A percentile compares a stretch with the other conserved stretches of the same genome.
These are phyloP conservation scores for Trachymyrmex septentrionalis DNA, from an alignment of 1,140 invertebrate genomes.

Conservation along the genomic window DNA sequence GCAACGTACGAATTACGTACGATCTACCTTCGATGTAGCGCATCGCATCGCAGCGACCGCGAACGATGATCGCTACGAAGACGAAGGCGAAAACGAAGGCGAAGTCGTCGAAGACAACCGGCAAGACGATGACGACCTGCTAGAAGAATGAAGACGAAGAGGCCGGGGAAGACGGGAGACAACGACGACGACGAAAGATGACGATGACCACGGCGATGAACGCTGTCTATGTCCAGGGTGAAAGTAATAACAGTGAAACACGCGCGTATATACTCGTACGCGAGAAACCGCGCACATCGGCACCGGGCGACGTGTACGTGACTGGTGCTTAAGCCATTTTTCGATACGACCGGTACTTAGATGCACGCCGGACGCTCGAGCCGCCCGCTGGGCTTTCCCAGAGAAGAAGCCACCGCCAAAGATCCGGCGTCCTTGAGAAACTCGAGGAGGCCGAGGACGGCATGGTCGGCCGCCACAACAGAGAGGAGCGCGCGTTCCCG, in stretches of 20 bases:
- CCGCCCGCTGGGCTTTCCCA: constrained; percentile 74
- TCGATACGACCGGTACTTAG: constrained; percentile 80
- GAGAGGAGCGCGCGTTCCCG: background rate
- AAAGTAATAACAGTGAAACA: constrained; percentile 85
- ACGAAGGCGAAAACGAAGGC: constrained; percentile 12
- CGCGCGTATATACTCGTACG: constrained; percentile 55
- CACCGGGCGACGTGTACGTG: constrained; percentile 76
- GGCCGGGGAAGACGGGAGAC: constrained; percentile 16
- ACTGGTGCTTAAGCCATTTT: constrained; percentile 82
- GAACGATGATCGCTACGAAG: background rate
- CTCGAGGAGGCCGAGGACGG: constrained; percentile 71
- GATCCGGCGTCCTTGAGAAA: constrained; percentile 73
- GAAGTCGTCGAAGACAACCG: background rate
- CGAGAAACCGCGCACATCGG: constrained; percentile 53
- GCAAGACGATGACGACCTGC: constrained; percentile 1
- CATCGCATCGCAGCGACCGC: constrained; percentile 30
- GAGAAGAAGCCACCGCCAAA: constrained; percentile 70
- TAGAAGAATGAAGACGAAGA: constrained; percentile 27
- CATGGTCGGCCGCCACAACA: constrained; percentile 34
- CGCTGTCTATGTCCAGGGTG: constrained; percentile 68
- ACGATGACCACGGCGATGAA: constrained; percentile 56
- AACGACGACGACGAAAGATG: constrained; percentile 38
- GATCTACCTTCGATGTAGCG: constrained; percentile 56
- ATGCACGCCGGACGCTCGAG: constrained; percentile 68
- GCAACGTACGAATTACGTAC: constrained; percentile 82